Conservation (phyloP, 2,113 vertebrate genomes). For the Myiagra hebetior region DNA sequence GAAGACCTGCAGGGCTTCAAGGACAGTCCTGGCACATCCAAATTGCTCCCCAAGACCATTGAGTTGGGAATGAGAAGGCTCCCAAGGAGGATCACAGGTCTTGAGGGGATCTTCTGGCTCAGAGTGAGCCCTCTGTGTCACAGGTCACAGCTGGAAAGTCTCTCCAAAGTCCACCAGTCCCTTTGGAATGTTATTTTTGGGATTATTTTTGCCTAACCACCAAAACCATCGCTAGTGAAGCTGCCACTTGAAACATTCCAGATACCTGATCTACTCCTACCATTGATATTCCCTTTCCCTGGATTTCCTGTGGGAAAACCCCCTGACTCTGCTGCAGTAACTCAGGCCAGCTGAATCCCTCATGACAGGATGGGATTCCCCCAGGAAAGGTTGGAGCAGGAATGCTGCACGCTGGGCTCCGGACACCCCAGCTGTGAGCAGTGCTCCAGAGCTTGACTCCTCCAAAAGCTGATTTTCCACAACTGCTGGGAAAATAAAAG, state of each 20-base stretch:
- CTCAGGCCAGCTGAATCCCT: background rate
- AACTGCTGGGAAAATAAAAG: background rate
- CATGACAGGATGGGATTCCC: background rate
- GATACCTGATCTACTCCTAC: background rate
- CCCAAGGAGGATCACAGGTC: background rate
- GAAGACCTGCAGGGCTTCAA: background rate
- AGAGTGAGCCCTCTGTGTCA: background rate
- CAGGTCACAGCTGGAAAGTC: background rate
- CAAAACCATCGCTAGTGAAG: background rate
- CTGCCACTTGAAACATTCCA: background rate
- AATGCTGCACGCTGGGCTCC: rapidly evolving
- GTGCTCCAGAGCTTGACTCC: background rate
- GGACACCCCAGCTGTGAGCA: background rate
- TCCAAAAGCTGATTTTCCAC: background rate
- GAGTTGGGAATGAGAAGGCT: background rate
- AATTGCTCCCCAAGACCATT: background rate
- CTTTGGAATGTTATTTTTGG: background rate
- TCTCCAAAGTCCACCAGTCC: background rate
- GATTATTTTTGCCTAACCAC: background rate
- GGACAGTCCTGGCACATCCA: background rate
- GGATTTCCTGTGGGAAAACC: background rate
- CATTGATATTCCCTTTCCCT: background rate
- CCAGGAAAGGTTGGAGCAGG: background rate
- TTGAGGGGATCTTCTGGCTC: background rate
- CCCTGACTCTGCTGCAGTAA: background rate